Evolutionary conservation across 2,888 invertebrate species (phyloP), one percentile per base, ranked within the genome.

Genomic region (Synergus umbraculus): DNA sequence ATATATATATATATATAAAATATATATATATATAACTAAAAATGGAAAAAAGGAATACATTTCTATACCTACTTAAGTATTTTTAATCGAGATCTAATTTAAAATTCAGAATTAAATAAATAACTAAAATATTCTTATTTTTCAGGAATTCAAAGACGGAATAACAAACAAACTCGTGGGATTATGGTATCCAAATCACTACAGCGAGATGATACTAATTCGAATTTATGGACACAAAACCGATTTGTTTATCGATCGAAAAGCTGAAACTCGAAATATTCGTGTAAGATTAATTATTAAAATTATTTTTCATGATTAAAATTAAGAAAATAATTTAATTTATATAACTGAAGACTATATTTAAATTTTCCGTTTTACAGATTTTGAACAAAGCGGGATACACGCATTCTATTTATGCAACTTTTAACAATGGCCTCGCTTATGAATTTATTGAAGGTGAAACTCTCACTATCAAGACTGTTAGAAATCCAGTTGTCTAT

Each of bases 211-310:
- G 88, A 94, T 98, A 2, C 94, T 99, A 78, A 95, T 99, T 41
- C 94, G 98, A 87, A 95, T 99, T 82, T 98, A 98, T 93, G 99
- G 99, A 44, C 95, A 96, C 87, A 98, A 98, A 92, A 98, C 98
- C 2, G 98, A 98, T 92, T 93, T 97, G 85, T 94, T 99, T 83
- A 98, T 99, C 89, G 97, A 99, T 91, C 94, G 98, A 83, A 95
- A 96, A 90, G 95, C 96, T 76, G 98, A 98, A 93, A 95, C 95
- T 79, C 94, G 95, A 84, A 92, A 91, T 83, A 91, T 92, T 73
- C 86, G 89, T 86, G 92, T 91, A 83, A 85, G 81, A 41, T 54
- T 78, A 54, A 15, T 80, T 66, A 15, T 60, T 37, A 37, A 37
- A 18, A 79, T 41, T 46, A 29, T 18, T 12, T 54, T 54, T 18